A percentile compares a stretch with the other conserved stretches of the same genome.
These are phyloP conservation scores for Leucoraja erinaceus DNA, from an alignment of 2,113 vertebrate genomes.

Conservation along the genomic window DNA sequence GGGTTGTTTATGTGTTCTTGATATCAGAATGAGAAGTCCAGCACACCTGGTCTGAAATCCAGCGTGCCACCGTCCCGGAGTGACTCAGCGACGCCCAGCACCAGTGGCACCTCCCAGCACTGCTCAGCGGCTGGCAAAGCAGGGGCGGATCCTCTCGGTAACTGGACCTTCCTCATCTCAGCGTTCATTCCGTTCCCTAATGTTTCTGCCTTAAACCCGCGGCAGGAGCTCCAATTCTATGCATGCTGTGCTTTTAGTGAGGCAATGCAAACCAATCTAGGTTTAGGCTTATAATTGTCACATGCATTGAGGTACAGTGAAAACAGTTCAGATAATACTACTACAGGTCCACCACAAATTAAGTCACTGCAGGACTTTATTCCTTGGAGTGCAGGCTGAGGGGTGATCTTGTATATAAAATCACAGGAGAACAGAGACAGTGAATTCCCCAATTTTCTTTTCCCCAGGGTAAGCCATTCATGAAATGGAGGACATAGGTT, in stretches of 20 bases:
- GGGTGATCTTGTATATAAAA: too few species aligned
- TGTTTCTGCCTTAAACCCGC: background rate
- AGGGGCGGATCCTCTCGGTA: constrained; percentile 68
- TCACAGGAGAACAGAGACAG: too few species aligned
- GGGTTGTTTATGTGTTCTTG: background rate
- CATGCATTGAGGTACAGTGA: too few species aligned
- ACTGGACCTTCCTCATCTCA: constrained; percentile 38
- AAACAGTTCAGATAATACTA: too few species aligned
- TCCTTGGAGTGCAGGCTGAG: too few species aligned
- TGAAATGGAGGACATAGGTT: too few species aligned
- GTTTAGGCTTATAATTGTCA: background rate
- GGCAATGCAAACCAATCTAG: background rate
- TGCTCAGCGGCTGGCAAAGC: constrained; percentile 62
- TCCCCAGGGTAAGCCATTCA: too few species aligned
- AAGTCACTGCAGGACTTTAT: too few species aligned
- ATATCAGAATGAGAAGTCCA: constrained; percentile 78
- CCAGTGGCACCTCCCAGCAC: constrained; percentile 62
- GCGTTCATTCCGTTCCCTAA: background rate
- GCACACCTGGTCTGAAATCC: constrained; percentile 77
- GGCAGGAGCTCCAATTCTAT: background rate
- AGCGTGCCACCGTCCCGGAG: constrained; percentile 74
- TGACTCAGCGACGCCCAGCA: constrained; percentile 56
- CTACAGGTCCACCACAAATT: too few species aligned
- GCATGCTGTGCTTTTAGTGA: background rate
- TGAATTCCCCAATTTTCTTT: too few species aligned